These are phyloP conservation scores for Apocrypta bakeri DNA, from an alignment of 1,140 invertebrate species.

Conservation along the genomic window DNA sequence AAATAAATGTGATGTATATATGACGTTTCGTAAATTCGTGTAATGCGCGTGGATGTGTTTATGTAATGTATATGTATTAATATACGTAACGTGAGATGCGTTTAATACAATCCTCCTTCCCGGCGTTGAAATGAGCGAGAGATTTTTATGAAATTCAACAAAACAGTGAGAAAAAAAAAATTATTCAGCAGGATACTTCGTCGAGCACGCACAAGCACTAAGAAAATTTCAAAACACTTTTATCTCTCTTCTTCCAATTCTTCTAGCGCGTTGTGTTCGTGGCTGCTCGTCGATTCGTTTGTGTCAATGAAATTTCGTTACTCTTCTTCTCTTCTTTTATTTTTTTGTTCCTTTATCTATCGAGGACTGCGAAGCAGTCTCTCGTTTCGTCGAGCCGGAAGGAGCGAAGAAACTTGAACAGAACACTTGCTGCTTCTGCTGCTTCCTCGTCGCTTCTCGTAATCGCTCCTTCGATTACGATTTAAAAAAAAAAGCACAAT, in stretches of 20 bases:
- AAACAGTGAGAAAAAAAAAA: slow-evolving; percentile 49
- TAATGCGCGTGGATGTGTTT: background rate
- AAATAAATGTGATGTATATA: too few species aligned
- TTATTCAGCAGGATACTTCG: background rate
- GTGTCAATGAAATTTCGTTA: background rate
- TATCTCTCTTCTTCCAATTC: slow-evolving; percentile 45
- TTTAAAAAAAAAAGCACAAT: background rate
- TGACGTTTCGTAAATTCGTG: background rate
- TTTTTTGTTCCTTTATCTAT: background rate
- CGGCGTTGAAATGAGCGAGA: background rate
- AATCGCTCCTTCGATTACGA: background rate
- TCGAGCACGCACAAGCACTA: slow-evolving; percentile 63
- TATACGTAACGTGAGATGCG: background rate
- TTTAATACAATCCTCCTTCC: background rate
- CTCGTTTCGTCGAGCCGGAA: slow-evolving; percentile 39
- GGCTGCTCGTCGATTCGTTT: slow-evolving; percentile 18
- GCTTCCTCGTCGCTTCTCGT: background rate
- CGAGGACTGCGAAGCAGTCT: background rate
- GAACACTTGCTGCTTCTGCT: background rate
- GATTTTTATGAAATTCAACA: background rate
- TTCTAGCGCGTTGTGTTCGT: slow-evolving; percentile 38
- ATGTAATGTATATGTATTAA: too few species aligned
- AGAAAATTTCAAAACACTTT: slow-evolving; percentile 39
- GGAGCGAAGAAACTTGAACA: slow-evolving; percentile 34
- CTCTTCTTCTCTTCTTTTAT: slow-evolving; percentile 19